Evolutionary conservation across 2,113 vertebrate genomes (phyloP).

Genomic region (Cebus imitator): DNA sequence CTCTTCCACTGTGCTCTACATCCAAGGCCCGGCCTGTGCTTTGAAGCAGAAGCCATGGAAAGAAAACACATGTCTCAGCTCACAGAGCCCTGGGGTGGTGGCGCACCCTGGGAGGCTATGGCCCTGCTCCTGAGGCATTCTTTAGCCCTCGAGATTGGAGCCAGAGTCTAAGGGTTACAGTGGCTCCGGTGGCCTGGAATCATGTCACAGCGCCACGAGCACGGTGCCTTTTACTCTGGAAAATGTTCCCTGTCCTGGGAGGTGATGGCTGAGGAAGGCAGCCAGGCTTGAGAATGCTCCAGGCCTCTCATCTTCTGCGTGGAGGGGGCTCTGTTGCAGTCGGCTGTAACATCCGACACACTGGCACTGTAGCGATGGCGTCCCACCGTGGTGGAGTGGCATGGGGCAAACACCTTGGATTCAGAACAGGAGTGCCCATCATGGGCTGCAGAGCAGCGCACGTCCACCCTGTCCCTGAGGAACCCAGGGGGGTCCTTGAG

Average conservation of each 20-base stretch:
- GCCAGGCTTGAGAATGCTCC: background rate
- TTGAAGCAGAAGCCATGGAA: background rate
- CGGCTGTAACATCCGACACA: background rate
- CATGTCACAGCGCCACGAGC: background rate
- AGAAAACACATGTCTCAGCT: background rate
- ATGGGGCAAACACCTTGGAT: fast-evolving
- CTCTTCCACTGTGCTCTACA: fast-evolving
- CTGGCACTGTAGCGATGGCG: fast-evolving
- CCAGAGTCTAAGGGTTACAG: background rate
- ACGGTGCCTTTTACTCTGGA: background rate
- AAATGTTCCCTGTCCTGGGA: background rate
- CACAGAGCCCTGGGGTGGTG: background rate
- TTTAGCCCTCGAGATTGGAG: background rate
- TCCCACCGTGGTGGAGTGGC: fast-evolving
- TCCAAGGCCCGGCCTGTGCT: background rate
- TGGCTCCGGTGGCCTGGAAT: fast-evolving
- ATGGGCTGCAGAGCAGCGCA: fast-evolving
- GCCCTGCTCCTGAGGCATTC: no score
- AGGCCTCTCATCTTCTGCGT: background rate
- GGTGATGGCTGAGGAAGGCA: no score
- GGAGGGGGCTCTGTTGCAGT: fast-evolving
- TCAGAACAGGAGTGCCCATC: background rate
- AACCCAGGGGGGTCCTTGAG: background rate
- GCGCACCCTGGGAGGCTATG: no score
- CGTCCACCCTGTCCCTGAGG: background rate